phyloP scores from a whole-genome alignment of 2,888 invertebrate species.

The Ypsolopha sequella region DNA sequence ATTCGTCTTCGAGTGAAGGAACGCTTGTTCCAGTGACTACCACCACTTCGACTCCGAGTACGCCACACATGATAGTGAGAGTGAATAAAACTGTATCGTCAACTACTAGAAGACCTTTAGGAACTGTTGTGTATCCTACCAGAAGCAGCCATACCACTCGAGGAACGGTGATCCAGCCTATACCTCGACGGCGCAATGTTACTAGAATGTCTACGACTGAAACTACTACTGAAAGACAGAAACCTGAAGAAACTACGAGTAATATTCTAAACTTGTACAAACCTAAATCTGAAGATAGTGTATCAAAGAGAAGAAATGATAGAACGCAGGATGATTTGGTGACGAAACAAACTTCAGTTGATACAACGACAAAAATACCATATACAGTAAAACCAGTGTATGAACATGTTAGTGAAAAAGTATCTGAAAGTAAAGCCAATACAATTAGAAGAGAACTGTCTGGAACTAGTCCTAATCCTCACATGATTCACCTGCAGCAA shows the following conservation, averaged over 20 bases:
- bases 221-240: slow-evolving; percentile 34
- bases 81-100: slow-evolving; percentile 58
- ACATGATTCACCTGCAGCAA: slow-evolving; percentile 69
- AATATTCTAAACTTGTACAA: slow-evolving; percentile 45
- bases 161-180: slow-evolving; percentile 75
- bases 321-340: slow-evolving; percentile 40
- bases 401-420: slow-evolving; percentile 58
- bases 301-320: slow-evolving; percentile 34
- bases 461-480: slow-evolving; percentile 68
- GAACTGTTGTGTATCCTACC: slow-evolving; percentile 63
- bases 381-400: slow-evolving; percentile 64
- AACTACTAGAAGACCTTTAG: slow-evolving; percentile 66
- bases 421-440: slow-evolving; percentile 60
- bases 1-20: slow-evolving; percentile 68
- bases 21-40: slow-evolving; percentile 46
- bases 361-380: slow-evolving; percentile 40
- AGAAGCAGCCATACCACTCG: slow-evolving; percentile 60
- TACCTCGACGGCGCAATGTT: slow-evolving; percentile 62
- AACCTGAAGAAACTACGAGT: slow-evolving; percentile 39
- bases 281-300: slow-evolving; percentile 36
- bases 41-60: slow-evolving; percentile 38
- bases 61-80: slow-evolving; percentile 58
- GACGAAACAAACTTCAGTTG: slow-evolving; percentile 38
- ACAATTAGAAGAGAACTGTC: slow-evolving; percentile 73
- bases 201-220: slow-evolving; percentile 31